Evolutionary conservation across 2,888 invertebrate species (phyloP).

Genomic region (Drosophila mimetica): DNA sequence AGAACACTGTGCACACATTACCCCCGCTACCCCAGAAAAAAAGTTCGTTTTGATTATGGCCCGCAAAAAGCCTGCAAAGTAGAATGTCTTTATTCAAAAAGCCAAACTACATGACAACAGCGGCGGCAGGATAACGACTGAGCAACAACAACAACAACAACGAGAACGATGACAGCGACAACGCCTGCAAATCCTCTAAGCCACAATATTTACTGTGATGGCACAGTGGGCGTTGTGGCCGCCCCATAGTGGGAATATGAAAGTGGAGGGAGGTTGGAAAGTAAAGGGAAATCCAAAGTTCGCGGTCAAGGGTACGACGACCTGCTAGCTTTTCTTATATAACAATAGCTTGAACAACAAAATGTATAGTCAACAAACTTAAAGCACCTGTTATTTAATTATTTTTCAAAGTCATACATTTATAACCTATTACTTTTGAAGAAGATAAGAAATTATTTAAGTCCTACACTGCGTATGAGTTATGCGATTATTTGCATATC

Average conservation of each 20-base stretch:
- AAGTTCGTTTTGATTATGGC: slow-evolving; percentile 25
- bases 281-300: neutral
- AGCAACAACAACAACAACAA: slow-evolving; percentile 5
- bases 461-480: slow-evolving; percentile 1
- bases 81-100: slow-evolving; percentile 48
- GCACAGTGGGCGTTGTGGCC: slow-evolving; percentile 12
- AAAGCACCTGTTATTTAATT: neutral
- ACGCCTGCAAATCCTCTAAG: slow-evolving; percentile 56
- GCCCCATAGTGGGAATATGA: neutral
- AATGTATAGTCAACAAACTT: too few species aligned
- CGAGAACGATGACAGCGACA: slow-evolving; percentile 31
- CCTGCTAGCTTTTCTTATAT: neutral
- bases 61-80: slow-evolving; percentile 43
- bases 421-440: too few species aligned
- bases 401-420: too few species aligned
- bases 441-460: too few species aligned
- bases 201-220: slow-evolving; percentile 61
- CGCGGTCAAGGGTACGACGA: slow-evolving; percentile 13
- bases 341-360: too few species aligned
- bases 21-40: neutral
- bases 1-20: slow-evolving; percentile 2
- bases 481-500: neutral
- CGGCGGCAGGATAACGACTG: slow-evolving; percentile 11
- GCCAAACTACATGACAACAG: slow-evolving; percentile 51
- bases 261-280: slow-evolving; percentile 1